These are phyloP conservation scores for Hofmannophila pseudospretella DNA, from an alignment of 2,888 invertebrate genomes.

Conservation along the genomic window DNA sequence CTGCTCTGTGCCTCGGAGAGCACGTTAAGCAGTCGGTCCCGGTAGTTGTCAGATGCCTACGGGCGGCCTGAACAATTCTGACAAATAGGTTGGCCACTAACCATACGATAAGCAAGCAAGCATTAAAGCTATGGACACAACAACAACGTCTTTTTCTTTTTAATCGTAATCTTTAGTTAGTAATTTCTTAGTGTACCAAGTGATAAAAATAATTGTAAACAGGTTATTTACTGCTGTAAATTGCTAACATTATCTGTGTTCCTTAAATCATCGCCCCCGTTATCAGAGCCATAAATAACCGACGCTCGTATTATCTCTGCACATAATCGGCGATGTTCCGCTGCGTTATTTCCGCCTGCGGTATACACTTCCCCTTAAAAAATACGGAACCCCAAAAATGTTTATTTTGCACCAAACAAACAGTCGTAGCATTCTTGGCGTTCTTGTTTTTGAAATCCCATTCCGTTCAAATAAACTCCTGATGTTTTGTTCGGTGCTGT, in stretches of 20 bases:
- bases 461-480: conserved; percentile 1
- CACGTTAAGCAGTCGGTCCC: too few species aligned
- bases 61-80: too few species aligned
- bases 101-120: too few species aligned
- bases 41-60: too few species aligned
- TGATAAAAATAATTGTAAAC: conserved; percentile 45
- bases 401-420: conserved; percentile 31
- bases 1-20: too few species aligned
- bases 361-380: conserved; percentile 49
- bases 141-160: too few species aligned
- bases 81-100: too few species aligned
- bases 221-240: conserved; percentile 59
- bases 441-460: conserved; percentile 6
- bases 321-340: conserved; percentile 64
- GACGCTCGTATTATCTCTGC: conserved; percentile 53
- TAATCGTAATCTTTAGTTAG: too few species aligned
- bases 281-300: conserved; percentile 65
- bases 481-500: neutral
- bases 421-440: conserved; percentile 4
- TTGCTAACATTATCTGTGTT: conserved; percentile 56
- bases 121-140: too few species aligned
- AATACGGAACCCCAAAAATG: conserved; percentile 34
- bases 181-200: neutral
- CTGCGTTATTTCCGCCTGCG: conserved; percentile 57
- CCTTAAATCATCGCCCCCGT: conserved; percentile 67